phyloP scores from a whole-genome alignment of 2,797 vertebrate genomes.

The Gephyroberyx darwinii region DNA sequence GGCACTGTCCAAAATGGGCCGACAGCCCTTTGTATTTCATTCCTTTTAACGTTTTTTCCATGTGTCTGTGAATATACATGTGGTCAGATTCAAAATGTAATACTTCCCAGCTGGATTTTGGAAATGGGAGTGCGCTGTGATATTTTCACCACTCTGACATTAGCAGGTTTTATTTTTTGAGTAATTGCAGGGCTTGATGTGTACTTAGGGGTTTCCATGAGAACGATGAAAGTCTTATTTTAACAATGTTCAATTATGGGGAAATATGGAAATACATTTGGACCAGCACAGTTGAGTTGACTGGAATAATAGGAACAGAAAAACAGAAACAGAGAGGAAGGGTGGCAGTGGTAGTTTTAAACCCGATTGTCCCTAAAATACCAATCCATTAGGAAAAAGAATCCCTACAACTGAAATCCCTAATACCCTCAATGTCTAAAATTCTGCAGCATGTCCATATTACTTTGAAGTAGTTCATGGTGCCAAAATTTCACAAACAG shows the following conservation, averaged over 20 bases:
- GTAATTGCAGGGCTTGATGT: constrained; percentile 81
- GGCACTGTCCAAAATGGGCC: constrained; percentile 58
- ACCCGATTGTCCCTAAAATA: constrained; percentile 74
- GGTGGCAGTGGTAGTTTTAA: constrained; percentile 72
- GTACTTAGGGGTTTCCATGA: constrained; percentile 80
- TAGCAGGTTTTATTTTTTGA: constrained; percentile 79
- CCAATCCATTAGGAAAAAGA: constrained; percentile 58
- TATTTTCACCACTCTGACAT: constrained; percentile 80
- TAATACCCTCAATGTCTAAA: constrained; percentile 67
- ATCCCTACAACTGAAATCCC: constrained; percentile 58
- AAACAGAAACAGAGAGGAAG: constrained; percentile 71
- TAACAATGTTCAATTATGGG: constrained; percentile 80
- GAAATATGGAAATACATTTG: constrained; percentile 80
- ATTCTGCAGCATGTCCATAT: constrained; percentile 60
- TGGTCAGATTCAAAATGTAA: constrained; percentile 75
- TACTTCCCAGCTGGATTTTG: constrained; percentile 78
- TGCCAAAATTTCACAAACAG: constrained; percentile 74
- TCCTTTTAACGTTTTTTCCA: constrained; percentile 66
- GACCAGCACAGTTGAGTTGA: constrained; percentile 77
- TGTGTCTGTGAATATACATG: constrained; percentile 65
- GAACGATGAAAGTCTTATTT: constrained; percentile 80
- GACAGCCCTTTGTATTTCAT: constrained; percentile 51
- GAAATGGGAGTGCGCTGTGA: constrained; percentile 74
- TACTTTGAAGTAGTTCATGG: constrained; percentile 70
- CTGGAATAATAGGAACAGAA: constrained; percentile 77